Percentiles rank a stretch among this genome's conserved stretches.
Evolutionary conservation across 2,113 vertebrate species (phyloP).

Genomic region (Lepus timidus): DNA sequence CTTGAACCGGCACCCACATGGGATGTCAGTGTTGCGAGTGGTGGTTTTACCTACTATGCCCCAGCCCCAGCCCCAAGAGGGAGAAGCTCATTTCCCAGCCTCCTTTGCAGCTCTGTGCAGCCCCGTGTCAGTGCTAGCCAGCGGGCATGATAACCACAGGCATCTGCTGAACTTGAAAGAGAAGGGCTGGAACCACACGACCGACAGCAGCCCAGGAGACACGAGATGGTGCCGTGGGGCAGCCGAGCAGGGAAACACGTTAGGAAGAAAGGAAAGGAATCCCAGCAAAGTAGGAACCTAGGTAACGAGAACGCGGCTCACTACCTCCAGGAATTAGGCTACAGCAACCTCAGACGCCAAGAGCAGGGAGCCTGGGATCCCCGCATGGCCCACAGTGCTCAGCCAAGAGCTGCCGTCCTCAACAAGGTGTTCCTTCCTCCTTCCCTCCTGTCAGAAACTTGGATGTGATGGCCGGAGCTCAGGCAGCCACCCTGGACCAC

Average conservation of each 20-base stretch:
- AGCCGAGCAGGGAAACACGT: no score
- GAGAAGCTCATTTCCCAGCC: not conserved
- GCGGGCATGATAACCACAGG: not conserved
- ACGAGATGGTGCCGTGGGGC: no score
- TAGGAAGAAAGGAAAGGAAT: not conserved
- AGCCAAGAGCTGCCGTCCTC: no score
- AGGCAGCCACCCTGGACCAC: not conserved
- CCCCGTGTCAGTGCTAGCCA: not conserved
- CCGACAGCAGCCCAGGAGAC: not conserved
- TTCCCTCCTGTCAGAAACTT: not conserved
- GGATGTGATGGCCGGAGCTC: not conserved
- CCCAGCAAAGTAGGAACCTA: not conserved
- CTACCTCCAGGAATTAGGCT: no score
- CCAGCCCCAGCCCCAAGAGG: not conserved
- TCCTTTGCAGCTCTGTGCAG: not conserved
- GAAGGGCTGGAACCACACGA: not conserved
- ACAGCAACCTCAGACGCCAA: fast-evolving
- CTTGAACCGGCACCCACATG: no score
- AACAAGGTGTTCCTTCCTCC: not conserved
- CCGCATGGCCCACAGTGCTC: no score
- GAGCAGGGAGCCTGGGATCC: not conserved
- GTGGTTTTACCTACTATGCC: no score
- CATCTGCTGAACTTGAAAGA: not conserved
- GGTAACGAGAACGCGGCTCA: no score
- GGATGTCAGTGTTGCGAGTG: no score